Evolutionary conservation across 2,888 invertebrate species (phyloP), one percentile per base, ranked within the genome.

Genomic region (Crematogaster levior): DNA sequence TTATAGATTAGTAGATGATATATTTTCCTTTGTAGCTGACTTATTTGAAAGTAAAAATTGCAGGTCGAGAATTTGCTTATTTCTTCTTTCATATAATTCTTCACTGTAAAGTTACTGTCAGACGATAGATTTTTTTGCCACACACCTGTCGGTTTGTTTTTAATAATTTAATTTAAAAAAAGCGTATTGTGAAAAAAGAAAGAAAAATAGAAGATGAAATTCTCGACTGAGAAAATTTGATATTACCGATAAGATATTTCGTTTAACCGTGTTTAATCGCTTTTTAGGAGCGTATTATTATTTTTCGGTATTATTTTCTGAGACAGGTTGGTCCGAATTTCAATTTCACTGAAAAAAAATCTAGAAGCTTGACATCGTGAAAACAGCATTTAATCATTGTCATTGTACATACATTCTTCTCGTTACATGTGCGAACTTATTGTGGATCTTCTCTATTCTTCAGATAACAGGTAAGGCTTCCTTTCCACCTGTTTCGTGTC

Each of bases 271-370:
- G 94, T 94, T 95, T 95, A 98, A 98, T 96, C 98, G 98, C 95
- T 98, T 98, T 97, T 98, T 98, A 97, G 98, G 98, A 95, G 98
- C 98, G 96, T 98, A 98, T n/a, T n/a, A n/a, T n/a, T n/a, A n/a
- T n/a, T n/a, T n/a, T n/a, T n/a, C n/a, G 98, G 98, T 98, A 96
- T 96, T 98, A 95, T 98, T 98, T 97, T 98, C 97, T 97, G 97
- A 96, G 97, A 97, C 97, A 98, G 97, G 97, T 97, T 96, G 96
- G 97, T 97, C 84, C 87, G 88, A 88, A 90, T 89, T 88, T 86
- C 88, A 89, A 86, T 87, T 87, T 89, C 86, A 90, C 51, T 66
- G 48, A n/a, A n/a, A n/a, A n/a, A 88, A 86, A 65, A 79, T 83
- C 24, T 84, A 86, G 86, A 89, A 82, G 89, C 87, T 88, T 87